Evolutionary conservation across 1,140 invertebrate genomes (phyloP).

Genomic region (Homalodisca vitripennis): DNA sequence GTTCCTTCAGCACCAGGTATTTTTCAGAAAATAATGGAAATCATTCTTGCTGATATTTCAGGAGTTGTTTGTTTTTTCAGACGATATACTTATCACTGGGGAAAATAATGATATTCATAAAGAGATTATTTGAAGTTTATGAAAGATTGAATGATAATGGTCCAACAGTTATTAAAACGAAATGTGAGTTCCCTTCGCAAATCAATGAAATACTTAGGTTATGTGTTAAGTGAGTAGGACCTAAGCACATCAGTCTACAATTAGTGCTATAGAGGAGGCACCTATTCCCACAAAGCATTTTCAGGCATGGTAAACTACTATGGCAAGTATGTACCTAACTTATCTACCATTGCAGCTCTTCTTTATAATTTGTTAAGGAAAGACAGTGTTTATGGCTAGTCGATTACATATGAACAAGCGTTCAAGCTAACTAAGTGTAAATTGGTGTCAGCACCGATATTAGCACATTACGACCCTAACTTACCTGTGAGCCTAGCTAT

Average conservation of each 20-base stretch:
- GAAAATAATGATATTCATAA: constrained; percentile 25
- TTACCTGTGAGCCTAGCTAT: constrained; percentile 52
- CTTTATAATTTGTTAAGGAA: constrained; percentile 42
- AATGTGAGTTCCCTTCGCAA: constrained; percentile 40
- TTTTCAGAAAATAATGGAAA: constrained; percentile 35
- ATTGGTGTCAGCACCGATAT: constrained; percentile 4
- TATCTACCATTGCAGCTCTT: constrained; percentile 39
- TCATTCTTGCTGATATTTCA: constrained; percentile 29
- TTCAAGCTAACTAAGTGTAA: constrained; percentile 24
- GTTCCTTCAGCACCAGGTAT: constrained; percentile 13
- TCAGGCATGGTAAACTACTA: constrained; percentile 46
- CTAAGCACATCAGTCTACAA: constrained; percentile 42
- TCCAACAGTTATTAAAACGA: constrained; percentile 32
- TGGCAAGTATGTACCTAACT: constrained; percentile 41
- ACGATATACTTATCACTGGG: constrained; percentile 37
- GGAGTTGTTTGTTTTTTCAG: constrained; percentile 33
- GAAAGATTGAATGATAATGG: constrained; percentile 28
- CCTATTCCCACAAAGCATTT: constrained; percentile 41
- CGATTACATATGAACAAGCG: constrained; percentile 24
- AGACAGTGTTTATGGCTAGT: constrained; percentile 37
- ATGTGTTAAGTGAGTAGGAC: constrained; percentile 41
- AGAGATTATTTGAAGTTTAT: constrained; percentile 30
- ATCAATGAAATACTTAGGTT: constrained; percentile 43
- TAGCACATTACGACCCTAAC: constrained; percentile 44
- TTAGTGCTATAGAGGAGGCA: constrained; percentile 40